A percentile compares a stretch with the other conserved stretches of the same genome.
Conservation (phyloP, 2,113 vertebrate genomes). For the Jacana jacana region DNA sequence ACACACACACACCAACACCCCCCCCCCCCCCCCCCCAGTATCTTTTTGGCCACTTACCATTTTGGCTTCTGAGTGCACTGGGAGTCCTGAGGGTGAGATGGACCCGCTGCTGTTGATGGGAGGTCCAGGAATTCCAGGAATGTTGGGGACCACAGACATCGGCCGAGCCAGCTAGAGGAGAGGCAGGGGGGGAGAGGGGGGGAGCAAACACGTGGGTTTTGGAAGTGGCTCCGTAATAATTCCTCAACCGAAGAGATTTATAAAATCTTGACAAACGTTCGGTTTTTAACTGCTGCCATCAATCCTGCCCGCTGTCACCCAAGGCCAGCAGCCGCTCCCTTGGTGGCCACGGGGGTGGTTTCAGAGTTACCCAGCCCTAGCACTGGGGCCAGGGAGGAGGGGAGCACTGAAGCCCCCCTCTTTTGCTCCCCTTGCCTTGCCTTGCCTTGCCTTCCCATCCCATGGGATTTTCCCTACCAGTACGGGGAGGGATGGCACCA, state of each 20-base stretch:
- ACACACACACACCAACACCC: too few species aligned
- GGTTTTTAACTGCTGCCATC: background rate
- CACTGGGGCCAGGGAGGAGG: too few species aligned
- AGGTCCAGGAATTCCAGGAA: constrained; percentile 96
- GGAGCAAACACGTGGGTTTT: background rate
- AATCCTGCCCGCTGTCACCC: background rate
- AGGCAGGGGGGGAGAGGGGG: background rate
- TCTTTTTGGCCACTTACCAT: constrained; percentile 80
- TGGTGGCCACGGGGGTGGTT: background rate
- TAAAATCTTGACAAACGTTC: background rate
- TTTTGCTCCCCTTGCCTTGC: background rate
- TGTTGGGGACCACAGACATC: constrained; percentile 92
- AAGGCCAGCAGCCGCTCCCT: background rate
- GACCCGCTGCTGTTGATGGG: constrained; percentile 88
- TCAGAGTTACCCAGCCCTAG: background rate
- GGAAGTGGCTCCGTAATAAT: background rate
- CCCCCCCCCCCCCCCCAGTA: too few species aligned
- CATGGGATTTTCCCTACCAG: background rate
- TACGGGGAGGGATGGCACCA: background rate
- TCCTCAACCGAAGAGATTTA: background rate
- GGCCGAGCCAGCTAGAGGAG: constrained; percentile 87
- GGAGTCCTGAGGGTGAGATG: constrained; percentile 89
- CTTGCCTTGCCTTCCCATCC: background rate
- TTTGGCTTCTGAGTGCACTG: constrained; percentile 90
- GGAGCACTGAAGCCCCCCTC: background rate